phyloP scores from a whole-genome alignment of 2,888 invertebrate species.

The Campoletis raptor region DNA sequence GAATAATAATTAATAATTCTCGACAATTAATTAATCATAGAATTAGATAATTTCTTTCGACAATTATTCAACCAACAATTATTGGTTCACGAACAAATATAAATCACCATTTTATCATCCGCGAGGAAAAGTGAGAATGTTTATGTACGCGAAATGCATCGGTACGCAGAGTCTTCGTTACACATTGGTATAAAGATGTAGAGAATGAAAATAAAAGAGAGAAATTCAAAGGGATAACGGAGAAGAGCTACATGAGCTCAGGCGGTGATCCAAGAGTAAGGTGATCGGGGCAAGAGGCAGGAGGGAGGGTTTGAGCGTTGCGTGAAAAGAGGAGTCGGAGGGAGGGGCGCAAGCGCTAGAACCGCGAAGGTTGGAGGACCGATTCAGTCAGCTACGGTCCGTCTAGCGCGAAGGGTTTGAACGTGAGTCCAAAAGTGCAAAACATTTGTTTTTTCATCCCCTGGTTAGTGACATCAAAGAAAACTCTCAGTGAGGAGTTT shows the following conservation, averaged over 20 bases:
- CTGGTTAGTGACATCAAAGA: background rate
- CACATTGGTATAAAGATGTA: background rate
- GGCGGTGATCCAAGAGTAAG: conserved; percentile 47
- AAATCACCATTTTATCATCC: background rate
- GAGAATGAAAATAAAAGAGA: background rate
- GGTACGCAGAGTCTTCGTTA: background rate
- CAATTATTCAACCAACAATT: background rate
- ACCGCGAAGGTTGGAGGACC: conserved; percentile 69
- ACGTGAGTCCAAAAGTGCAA: background rate
- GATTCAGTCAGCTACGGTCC: conserved; percentile 76
- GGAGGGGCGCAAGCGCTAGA: conserved; percentile 76
- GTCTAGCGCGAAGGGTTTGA: conserved; percentile 76
- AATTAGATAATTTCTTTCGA: background rate
- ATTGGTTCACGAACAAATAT: too few relatives aligned
- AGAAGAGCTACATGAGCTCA: background rate
- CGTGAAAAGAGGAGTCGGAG: background rate
- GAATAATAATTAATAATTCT: too few relatives aligned
- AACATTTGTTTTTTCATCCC: background rate
- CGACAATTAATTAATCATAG: background rate
- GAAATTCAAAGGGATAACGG: background rate
- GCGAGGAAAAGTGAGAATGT: background rate
- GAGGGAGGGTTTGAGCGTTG: background rate
- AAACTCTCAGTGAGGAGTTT: background rate
- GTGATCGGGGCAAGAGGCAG: background rate
- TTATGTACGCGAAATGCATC: background rate